A percentile compares a stretch with the other conserved stretches of the same genome.
phyloP scores from a whole-genome alignment of 1,140 invertebrate species.

The Cherax quadricarinatus region DNA sequence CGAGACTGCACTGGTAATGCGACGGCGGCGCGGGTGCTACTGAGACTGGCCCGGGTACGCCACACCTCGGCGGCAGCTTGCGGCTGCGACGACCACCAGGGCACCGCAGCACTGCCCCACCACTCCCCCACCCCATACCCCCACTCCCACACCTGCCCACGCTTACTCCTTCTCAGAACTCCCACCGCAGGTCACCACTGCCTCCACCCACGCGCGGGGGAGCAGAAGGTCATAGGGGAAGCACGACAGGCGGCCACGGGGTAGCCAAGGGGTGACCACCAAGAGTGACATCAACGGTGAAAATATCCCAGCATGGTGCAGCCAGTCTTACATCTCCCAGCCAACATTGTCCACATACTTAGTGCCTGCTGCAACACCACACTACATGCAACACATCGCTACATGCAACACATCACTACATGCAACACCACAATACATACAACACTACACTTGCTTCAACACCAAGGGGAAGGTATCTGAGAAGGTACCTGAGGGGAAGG shows the following conservation, averaged over 20 bases:
- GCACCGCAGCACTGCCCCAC: conserved; percentile 28
- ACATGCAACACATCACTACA: no score
- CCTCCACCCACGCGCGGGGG: conserved; percentile 24
- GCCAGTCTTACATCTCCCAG: background rate
- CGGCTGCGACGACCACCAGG: conserved; percentile 16
- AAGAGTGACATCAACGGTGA: conserved; percentile 32
- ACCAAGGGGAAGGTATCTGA: no score
- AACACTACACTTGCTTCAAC: no score
- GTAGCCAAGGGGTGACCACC: background rate
- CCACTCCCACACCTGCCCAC: conserved; percentile 50
- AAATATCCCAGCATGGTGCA: conserved; percentile 21
- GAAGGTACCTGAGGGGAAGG: no score
- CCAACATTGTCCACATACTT: background rate
- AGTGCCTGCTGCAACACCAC: no score
- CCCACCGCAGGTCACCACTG: conserved; percentile 8
- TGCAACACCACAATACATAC: no score
- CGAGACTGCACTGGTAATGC: conserved; percentile 40
- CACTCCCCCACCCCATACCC: background rate
- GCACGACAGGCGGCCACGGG: background rate
- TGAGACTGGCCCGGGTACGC: conserved; percentile 31
- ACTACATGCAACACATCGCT: no score
- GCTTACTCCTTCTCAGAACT: conserved; percentile 61
- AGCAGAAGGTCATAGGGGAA: conserved; percentile 20
- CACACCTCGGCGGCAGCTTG: conserved; percentile 3
- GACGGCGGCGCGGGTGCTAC: conserved; percentile 51